phyloP scores from a whole-genome alignment of 2,113 vertebrate species.

The Columbina picui region DNA sequence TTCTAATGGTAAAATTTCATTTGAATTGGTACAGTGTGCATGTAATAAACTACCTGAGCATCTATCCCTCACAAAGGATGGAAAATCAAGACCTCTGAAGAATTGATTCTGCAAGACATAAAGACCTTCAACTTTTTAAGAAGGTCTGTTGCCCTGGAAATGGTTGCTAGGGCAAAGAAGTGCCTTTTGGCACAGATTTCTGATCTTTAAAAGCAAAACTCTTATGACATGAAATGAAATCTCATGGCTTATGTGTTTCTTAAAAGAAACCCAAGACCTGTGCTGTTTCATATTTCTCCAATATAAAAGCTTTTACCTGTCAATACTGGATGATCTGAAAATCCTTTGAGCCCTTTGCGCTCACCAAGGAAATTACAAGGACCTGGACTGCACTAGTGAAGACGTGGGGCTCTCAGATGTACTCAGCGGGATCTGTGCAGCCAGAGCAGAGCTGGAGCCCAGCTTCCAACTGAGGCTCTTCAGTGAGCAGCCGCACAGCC shows the following conservation, averaged over 20 bases:
- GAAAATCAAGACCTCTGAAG: not conserved
- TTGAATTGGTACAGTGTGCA: not conserved
- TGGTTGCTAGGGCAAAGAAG: slow-evolving; percentile 18
- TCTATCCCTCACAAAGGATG: not conserved
- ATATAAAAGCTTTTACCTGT: slow-evolving; percentile 55
- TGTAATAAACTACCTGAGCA: not conserved
- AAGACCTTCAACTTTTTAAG: slow-evolving; percentile 19
- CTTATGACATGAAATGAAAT: slow-evolving; percentile 45
- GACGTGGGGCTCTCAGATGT: rapidly evolving
- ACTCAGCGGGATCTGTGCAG: rapidly evolving
- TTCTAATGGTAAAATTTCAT: not conserved
- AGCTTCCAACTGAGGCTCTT: not conserved
- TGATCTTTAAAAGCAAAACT: slow-evolving; percentile 55
- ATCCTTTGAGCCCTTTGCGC: slow-evolving; percentile 31
- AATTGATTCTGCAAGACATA: slow-evolving; percentile 11
- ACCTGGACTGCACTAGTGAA: not conserved
- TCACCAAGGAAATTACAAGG: slow-evolving; percentile 15
- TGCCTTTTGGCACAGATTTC: slow-evolving; percentile 40
- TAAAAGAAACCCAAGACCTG: slow-evolving; percentile 44
- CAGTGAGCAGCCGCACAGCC: not conserved
- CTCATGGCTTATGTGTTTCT: slow-evolving; percentile 29
- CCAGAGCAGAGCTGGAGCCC: rapidly evolving
- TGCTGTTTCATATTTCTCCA: slow-evolving; percentile 43
- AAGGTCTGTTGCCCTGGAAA: slow-evolving; percentile 54
- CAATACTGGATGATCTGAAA: slow-evolving; percentile 53